These are phyloP conservation scores for Tiliacea aurago DNA, from an alignment of 2,888 invertebrate genomes.

Conservation along the genomic window DNA sequence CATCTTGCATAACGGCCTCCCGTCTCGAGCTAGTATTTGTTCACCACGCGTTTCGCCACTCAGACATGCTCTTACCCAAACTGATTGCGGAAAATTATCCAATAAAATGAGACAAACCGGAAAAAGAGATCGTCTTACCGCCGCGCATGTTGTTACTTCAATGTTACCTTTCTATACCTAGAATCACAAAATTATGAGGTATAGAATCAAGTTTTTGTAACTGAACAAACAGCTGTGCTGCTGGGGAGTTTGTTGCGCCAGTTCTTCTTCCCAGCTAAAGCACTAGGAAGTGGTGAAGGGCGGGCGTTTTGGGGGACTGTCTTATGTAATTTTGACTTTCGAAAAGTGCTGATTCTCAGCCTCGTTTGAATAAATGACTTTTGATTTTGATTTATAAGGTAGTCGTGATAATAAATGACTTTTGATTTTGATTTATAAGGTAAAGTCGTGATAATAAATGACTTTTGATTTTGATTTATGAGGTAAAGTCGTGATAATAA, in stretches of 20 bases:
- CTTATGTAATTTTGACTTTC: too few species aligned
- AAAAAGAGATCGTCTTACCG: constrained; percentile 70
- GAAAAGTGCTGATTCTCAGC: too few species aligned
- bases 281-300: too few species aligned
- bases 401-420: not conserved
- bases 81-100: constrained; percentile 80
- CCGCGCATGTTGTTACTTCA: constrained; percentile 44
- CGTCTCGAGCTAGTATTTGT: constrained; percentile 67
- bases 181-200: not conserved
- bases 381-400: not conserved
- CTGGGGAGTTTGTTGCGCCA: too few species aligned
- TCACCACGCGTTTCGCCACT: constrained; percentile 77
- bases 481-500: not conserved
- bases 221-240: too few species aligned
- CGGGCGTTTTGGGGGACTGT: too few species aligned
- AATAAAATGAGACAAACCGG: constrained; percentile 76
- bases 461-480: not conserved
- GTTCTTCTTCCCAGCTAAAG: too few species aligned
- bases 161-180: constrained; percentile 25
- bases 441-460: not conserved
- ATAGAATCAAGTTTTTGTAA: too few species aligned
- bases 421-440: not conserved
- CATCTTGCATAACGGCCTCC: constrained; percentile 76
- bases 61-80: constrained; percentile 82
- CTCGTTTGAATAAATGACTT: too few species aligned